A percentile compares a stretch with the other conserved stretches of the same genome.
Evolutionary conservation across 2,113 vertebrate species (phyloP).

Genomic region (Apus apus): DNA sequence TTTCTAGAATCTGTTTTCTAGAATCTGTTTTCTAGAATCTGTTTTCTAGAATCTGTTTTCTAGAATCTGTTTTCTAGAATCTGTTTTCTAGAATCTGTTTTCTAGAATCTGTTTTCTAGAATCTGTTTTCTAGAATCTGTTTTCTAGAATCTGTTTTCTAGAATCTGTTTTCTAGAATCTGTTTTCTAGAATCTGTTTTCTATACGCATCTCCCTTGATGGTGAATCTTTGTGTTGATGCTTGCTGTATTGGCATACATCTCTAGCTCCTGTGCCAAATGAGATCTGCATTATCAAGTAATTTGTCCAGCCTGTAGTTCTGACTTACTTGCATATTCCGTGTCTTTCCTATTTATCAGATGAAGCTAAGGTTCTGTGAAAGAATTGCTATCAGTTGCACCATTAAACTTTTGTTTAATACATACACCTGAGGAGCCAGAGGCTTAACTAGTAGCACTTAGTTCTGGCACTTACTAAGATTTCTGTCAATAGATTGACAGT

Average conservation of each 20-base stretch:
- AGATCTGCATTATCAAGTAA: not conserved
- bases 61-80: not conserved
- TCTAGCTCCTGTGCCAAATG: not conserved
- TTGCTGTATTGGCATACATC: not conserved
- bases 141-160: not conserved
- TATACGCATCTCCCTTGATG: not conserved
- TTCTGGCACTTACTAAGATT: not conserved
- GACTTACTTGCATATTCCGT: not conserved
- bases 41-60: not conserved
- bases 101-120: not conserved
- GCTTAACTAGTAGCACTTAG: not conserved
- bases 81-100: not conserved
- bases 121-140: not conserved
- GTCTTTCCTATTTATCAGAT: not conserved
- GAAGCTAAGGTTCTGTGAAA: not conserved
- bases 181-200: not conserved
- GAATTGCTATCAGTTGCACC: not conserved
- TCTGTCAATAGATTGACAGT: not conserved
- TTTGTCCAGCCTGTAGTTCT: not conserved
- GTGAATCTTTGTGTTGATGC: not conserved
- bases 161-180: not conserved
- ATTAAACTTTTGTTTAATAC: not conserved
- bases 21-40: not conserved
- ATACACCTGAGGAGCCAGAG: not conserved
- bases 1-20: not conserved